Conservation (phyloP, 2,797 vertebrate genomes). For the Falco peregrinus region DNA sequence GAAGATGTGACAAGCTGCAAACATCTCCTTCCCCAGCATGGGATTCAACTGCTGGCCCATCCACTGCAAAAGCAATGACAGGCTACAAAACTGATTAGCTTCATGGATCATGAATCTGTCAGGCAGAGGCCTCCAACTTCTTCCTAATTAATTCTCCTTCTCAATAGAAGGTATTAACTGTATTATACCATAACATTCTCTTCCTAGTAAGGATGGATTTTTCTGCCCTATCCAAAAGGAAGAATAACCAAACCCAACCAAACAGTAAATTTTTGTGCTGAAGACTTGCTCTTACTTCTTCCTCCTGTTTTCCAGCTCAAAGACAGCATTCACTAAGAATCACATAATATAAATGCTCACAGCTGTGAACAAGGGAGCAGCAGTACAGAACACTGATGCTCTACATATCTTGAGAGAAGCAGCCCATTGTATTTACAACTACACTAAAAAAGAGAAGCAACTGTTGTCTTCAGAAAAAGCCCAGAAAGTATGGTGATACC, state of each 20-base stretch:
- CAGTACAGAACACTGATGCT: neutral
- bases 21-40: neutral
- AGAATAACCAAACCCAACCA: too few species aligned
- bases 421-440: neutral
- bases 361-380: neutral
- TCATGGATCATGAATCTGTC: constrained; percentile 35
- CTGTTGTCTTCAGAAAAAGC: neutral
- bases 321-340: neutral
- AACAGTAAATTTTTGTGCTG: neutral
- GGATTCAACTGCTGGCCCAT: constrained; percentile 1
- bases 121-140: constrained; percentile 21
- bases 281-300: neutral
- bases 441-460: neutral
- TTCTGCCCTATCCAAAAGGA: neutral
- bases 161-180: neutral
- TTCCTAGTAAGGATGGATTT: neutral
- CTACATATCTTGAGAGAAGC: neutral
- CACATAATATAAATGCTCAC: neutral
- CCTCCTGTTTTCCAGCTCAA: neutral
- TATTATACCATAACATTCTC: neutral
- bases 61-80: neutral
- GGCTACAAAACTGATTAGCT: constrained; percentile 30
- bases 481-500: neutral
- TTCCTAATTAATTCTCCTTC: constrained; percentile 49
- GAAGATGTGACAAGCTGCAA: neutral